phyloP scores from a whole-genome alignment of 1,140 invertebrate genomes.

The Coelopa frigida region DNA sequence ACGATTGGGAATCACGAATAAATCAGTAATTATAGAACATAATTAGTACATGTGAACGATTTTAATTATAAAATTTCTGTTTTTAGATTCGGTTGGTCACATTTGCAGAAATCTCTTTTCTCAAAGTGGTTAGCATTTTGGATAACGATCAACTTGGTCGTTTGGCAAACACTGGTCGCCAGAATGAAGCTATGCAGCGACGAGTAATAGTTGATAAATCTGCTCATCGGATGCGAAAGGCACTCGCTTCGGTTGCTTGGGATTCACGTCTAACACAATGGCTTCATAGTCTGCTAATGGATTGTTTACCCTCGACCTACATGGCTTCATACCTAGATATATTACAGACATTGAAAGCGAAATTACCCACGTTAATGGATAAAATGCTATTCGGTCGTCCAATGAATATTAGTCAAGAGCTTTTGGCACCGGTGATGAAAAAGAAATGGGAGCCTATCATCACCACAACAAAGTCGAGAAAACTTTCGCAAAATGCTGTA shows the following conservation, averaged over 20 bases:
- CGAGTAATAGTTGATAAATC: constrained; percentile 64
- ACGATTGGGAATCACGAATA: constrained; percentile 66
- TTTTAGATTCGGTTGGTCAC: constrained; percentile 57
- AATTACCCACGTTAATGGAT: constrained; percentile 70
- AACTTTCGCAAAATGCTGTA: constrained; percentile 65
- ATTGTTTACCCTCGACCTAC: constrained; percentile 60
- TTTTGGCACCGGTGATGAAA: constrained; percentile 60
- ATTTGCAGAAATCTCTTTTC: constrained; percentile 60
- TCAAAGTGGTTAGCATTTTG: constrained; percentile 59
- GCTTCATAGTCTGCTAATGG: constrained; percentile 68
- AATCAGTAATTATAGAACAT: constrained; percentile 49
- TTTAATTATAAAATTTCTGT: not conserved
- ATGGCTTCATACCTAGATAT: constrained; percentile 73
- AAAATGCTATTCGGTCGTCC: constrained; percentile 58
- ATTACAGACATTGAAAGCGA: constrained; percentile 65
- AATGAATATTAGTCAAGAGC: constrained; percentile 49
- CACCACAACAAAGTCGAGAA: constrained; percentile 47
- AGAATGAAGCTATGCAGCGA: constrained; percentile 60
- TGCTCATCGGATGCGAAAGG: constrained; percentile 57
- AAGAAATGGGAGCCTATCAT: constrained; percentile 66
- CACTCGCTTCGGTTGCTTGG: constrained; percentile 61
- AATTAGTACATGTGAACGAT: not conserved
- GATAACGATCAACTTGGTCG: constrained; percentile 63
- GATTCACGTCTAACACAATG: constrained; percentile 66
- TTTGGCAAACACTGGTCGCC: constrained; percentile 51